Percentiles rank a stretch among this genome's conserved stretches.
phyloP scores from a whole-genome alignment of 2,797 vertebrate genomes.

The Leptoclinus maculatus region DNA sequence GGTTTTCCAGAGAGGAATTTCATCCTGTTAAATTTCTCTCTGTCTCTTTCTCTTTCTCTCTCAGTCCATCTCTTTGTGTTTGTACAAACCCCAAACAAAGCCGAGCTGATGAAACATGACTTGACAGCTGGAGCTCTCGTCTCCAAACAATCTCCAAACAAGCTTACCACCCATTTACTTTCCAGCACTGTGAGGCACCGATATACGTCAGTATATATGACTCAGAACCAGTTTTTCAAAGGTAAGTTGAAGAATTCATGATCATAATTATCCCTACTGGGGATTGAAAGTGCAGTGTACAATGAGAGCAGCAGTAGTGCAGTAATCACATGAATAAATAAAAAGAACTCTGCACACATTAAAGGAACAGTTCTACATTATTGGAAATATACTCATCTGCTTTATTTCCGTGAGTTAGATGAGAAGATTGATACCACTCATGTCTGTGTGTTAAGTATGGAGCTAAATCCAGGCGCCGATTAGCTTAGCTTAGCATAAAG shows the following conservation, averaged over 20 bases:
- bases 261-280: conserved; percentile 6
- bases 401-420: not conserved
- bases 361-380: not conserved
- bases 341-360: not conserved
- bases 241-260: not conserved
- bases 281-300: not conserved
- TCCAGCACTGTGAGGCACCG: conserved; percentile 23
- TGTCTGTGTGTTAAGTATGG: not conserved
- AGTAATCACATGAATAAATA: conserved; percentile 7
- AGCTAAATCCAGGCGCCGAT: not conserved
- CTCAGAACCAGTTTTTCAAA: conserved; percentile 12
- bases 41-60: not conserved
- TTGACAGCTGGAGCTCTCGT: conserved; percentile 64
- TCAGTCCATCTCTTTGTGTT: conserved; percentile 33
- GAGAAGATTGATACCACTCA: not conserved
- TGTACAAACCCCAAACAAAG: conserved; percentile 58
- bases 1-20: conserved; percentile 29
- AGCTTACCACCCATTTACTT: conserved; percentile 27
- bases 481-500: conserved; percentile 13
- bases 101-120: conserved; percentile 57
- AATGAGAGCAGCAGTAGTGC: not conserved
- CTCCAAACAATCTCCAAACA: conserved; percentile 60
- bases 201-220: conserved; percentile 17
- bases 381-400: not conserved
- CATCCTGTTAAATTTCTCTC: conserved; percentile 31